Base-by-base conservation (phyloP, 2,113 vertebrate species). In the Ailuropoda melanoleuca region DNA sequence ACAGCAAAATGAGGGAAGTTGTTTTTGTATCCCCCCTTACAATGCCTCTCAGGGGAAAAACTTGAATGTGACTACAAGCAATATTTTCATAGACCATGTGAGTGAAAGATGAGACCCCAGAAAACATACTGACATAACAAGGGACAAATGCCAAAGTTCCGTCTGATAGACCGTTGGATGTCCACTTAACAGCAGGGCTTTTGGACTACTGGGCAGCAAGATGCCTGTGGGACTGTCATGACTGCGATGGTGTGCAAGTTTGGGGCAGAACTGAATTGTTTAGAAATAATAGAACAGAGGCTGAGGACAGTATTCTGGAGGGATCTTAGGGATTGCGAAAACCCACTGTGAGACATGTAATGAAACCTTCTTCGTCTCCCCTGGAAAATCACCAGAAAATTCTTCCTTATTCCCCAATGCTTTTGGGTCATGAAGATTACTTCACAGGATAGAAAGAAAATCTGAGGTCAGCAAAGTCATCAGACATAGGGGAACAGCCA, bases 371-470 rank as follows among this genome's bases (percentile, higher is more conserved):
- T 46, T 29, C 11, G 70, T 62, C 53, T 93, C 72, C 43, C n/a
- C 18, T 82, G 50, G 91, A 58, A 97, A 97, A 90, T 46, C 39
- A 87, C 72, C 75, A 72, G 93, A 97, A 96, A 93, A 93, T 58
- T 88, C 43, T 88, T 92, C 43, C n/a, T 62, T 72, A 70, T 64
- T 96, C 46, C 13, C 53, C 37, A 94, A 0, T 43, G 56, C 17
- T 96, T 74, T 85, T 70, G 37, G 64, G 24, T 74, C 37, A 58
- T 55, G n/a, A 94, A 29, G 83, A 80, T 95, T 60, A 74, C 72
- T n/a, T 88, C 14, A 56, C 12, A 96, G 75, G 18, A 53, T 31
- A 66, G 56, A 95, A 82, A 84, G 70, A 75, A 85, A 96, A 85
- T 70, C 53, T 66, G 14, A 82, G 39, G 31, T 86, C 64, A 92